phyloP scores from a whole-genome alignment of 2,797 vertebrate species.

The Lophotriccus pileatus region DNA sequence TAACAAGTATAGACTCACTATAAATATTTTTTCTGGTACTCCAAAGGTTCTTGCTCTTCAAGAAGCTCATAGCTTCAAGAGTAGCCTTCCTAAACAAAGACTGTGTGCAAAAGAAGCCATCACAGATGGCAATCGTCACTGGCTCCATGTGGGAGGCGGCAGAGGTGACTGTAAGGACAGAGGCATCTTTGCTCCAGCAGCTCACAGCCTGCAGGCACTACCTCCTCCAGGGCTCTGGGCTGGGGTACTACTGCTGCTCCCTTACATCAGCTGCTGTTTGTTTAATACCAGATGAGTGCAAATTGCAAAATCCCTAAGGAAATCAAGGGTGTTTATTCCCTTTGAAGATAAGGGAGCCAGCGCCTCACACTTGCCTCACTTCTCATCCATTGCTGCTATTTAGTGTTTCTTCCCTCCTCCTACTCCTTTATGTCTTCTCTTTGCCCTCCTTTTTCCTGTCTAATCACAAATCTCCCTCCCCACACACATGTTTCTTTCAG shows the following conservation, averaged over 20 bases:
- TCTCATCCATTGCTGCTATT: neutral
- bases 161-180: neutral
- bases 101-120: neutral
- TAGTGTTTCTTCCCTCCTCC: neutral
- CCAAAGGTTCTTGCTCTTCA: neutral
- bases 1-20: neutral
- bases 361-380: neutral
- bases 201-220: neutral
- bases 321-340: neutral
- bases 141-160: neutral
- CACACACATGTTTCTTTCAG: neutral
- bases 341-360: neutral
- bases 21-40: neutral
- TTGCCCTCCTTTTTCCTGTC: slow-evolving; percentile 30
- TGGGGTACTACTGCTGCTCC: neutral
- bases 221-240: neutral
- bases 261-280: neutral
- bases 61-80: neutral
- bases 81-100: neutral
- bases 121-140: neutral
- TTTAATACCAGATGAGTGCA: neutral
- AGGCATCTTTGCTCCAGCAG: neutral
- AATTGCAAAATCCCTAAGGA: neutral
- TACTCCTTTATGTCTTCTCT: slow-evolving; percentile 8
- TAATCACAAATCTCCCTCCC: slow-evolving; percentile 3